Base-by-base conservation (phyloP, 2,888 invertebrate genomes). In the Lithophane ornitopus region DNA sequence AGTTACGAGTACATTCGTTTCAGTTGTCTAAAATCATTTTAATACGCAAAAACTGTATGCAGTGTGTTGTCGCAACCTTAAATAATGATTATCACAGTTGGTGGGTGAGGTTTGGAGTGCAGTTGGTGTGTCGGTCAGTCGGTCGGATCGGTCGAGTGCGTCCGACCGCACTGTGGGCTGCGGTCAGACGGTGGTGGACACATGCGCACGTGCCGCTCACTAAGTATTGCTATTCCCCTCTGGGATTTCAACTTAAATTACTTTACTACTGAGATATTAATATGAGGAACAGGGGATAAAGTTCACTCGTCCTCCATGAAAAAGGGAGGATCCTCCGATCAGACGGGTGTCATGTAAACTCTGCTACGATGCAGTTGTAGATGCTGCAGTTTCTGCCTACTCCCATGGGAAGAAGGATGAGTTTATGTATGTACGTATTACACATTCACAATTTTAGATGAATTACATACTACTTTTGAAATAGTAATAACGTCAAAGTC, bases 101-200 rank as follows among this genome's bases (percentile, higher is more conserved):
- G 19, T n/a, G 44, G 7, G 3, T 46, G 58, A 65, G 44, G 58
- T 34, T 70, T 58, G 26, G 34, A 22, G n/a, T 34, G 26, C 26
- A 77, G 71, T 65, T 14, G 22, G 61, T 61, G 39, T 49, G 63
- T 70, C 16, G 56, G 72, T 72, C 74, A 73, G 44, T 28, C 26
- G 49, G 63, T 26, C 44, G 19, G 62, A 8, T 41, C 22, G 26
- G 78, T 26, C 19, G 70, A 46, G 16, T 39, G 80, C 73, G 46
- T 52, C 26, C 44, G 39, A 54, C 71, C 63, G 39, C 72, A n/a
- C 65, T 19, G 52, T n/a, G 61, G 28, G 6, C 26, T 28, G 74
- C 28, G 74, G 74, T n/a, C 28, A 14, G 28, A 3, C 19, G n/a
- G 75, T 2, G 28, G 41, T 4, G 52, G 41, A 16, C 39, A 44